Base-by-base conservation (phyloP, 2,113 vertebrate species). In the Leucopternis melanops region DNA sequence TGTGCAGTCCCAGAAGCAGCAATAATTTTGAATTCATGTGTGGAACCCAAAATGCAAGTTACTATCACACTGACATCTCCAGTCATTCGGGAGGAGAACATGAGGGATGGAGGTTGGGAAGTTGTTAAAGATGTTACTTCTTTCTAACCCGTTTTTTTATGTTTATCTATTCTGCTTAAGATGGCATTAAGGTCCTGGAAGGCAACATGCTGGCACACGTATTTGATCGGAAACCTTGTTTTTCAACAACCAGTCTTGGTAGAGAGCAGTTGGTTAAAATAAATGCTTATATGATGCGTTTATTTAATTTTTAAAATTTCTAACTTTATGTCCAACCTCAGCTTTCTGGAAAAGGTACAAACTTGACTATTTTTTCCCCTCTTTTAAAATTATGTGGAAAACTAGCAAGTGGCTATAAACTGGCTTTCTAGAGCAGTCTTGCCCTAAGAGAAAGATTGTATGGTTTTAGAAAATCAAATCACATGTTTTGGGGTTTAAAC, bases 31-130 rank as follows among this genome's bases (percentile, higher is more conserved):
- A 99, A 98, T 69, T 99, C 99, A 3, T 97, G 98, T 84, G 97
- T 98, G 82, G 99, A 99, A 93, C 99, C 99, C 85, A 99, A 99
- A 99, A 99, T 99, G 99, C 98, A 99, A 98, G 99, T 99, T 96
- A 99, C 99, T 49, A 99, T 99, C 98, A 99, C 99, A 10, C 96
- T 99, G 97, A 99, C 99, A 38, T 99, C 99, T 75, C 99, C 99
- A 40, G 95, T 99, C 97, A 99, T 99, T 98, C 98, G 99, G 92
- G 99, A 99, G 92, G 99, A 99, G 88, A 98, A 97, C 97, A 97
- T 98, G 96, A 98, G 97, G 98, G 99, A 99, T 88, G 99, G 99
- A 99, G 99, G 99, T 99, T 99, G 98, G 99, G 98, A 98, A 97
- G 97, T 87, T 97, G 95, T 97, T 98, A 97, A 98, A 96, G 94